These are phyloP conservation scores for Nebria salina DNA, from an alignment of 2,888 invertebrate species.

Conservation along the genomic window DNA sequence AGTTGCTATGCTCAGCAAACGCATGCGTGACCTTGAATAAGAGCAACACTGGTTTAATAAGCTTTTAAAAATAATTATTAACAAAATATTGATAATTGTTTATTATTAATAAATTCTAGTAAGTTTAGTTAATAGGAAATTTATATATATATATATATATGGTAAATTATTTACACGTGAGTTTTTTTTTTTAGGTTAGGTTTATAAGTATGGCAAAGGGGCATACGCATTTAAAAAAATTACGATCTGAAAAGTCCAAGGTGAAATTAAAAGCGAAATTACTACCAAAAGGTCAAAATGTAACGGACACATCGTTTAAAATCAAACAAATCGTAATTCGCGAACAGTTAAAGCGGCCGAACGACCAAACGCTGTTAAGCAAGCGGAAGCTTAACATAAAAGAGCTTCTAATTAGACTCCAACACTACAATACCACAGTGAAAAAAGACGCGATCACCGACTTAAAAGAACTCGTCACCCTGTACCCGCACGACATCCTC, in stretches of 20 bases:
- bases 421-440: constrained; percentile 78
- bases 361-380: constrained; percentile 69
- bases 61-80: too few relatives aligned
- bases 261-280: constrained; percentile 76
- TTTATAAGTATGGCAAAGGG: constrained; percentile 65
- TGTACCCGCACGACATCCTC: constrained; percentile 63
- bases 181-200: background rate
- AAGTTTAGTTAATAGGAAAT: background rate
- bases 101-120: background rate
- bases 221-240: constrained; percentile 75
- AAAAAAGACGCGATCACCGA: constrained; percentile 73
- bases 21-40: too few relatives aligned
- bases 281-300: constrained; percentile 87
- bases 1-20: too few relatives aligned
- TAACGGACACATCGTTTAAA: constrained; percentile 90
- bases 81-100: too few relatives aligned
- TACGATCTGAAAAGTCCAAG: constrained; percentile 88
- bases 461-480: constrained; percentile 67
- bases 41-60: too few relatives aligned
- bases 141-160: too few relatives aligned
- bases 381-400: constrained; percentile 75
- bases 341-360: constrained; percentile 74
- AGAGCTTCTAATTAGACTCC: constrained; percentile 75
- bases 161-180: background rate
- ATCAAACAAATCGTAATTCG: constrained; percentile 85